Percentiles rank a stretch among this genome's conserved stretches.
Evolutionary conservation across 2,797 vertebrate genomes (phyloP).

Genomic region (Potorous gilbertii): DNA sequence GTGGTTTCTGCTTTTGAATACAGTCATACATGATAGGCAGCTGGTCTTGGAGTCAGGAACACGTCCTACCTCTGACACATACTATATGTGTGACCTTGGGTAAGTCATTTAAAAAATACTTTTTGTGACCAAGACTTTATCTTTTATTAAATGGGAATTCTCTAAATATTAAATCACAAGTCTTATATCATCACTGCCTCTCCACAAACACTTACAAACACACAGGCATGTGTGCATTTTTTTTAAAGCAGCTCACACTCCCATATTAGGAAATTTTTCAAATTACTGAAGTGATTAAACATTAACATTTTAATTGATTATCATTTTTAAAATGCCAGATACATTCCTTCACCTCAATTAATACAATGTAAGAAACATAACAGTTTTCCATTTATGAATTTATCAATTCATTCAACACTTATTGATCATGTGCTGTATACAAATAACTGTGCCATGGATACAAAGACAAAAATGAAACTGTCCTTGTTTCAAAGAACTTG

Average conservation of each 20-base stretch:
- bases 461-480: not conserved
- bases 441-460: not conserved
- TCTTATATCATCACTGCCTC: rapidly evolving
- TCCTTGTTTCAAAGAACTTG: not conserved
- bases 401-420: not conserved
- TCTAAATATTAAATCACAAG: not conserved
- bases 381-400: not conserved
- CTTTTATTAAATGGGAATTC: not conserved
- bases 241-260: not conserved
- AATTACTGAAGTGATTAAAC: not conserved
- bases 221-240: not conserved
- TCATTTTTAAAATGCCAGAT: not conserved
- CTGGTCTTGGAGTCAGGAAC: not conserved
- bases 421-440: not conserved
- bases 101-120: not conserved
- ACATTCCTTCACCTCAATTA: not conserved
- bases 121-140: not conserved
- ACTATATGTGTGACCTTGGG: not conserved
- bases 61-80: not conserved
- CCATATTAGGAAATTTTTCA: not conserved
- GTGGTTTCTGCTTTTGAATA: not conserved
- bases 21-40: not conserved
- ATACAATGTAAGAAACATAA: not conserved
- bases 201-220: rapidly evolving
- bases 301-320: not conserved